Evolutionary conservation across 2,888 invertebrate genomes (phyloP), one percentile per base, ranked within the genome.

Genomic region (Ellobium chinense): DNA sequence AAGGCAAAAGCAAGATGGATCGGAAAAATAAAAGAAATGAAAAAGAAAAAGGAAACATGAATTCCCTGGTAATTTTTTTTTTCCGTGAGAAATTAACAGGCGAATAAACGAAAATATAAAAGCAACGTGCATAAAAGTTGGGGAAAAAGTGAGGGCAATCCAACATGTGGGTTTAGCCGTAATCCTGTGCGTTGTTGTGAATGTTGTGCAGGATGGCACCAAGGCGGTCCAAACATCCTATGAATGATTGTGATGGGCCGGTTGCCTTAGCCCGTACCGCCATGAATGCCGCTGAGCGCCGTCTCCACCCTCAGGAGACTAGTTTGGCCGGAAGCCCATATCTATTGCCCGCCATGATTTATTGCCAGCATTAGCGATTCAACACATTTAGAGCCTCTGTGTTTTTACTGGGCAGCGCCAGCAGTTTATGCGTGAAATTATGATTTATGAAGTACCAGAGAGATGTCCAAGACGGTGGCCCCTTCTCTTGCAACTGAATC

Each of bases 381-480:
- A 68, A 69, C 77, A 66, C 68, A 77, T 77, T 77, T 68, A 58
- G 68, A 69, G 68, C 37, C 31, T 69, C 77, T 58, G 68, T 58
- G 58, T 77, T 77, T 77, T 77, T 77, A 77, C 69, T 69, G 77
- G 56, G 21, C 58, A 60, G 54, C 68, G 27, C 36, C 60, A 68
- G 39, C 65, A 77, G 69, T 68, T 56, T 69, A 69, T 54, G 65
- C 68, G 77, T 68, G 69, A 77, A 77, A 77, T 77, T 65, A 77
- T 77, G 77, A 77, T 77, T 77, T 77, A 77, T 69, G 77, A 65
- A 56, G 54, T 62, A 62, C 62, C 76, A 36, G 46, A 54, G 76
- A n/a, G 37, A 56, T 76, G 66, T 66, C 66, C 66, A 54, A 66
- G 65, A 65, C 66, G 76, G 56, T 72, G 72, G 58, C 72, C 37